Evolutionary conservation across 2,888 invertebrate species (phyloP).

Genomic region (Ornithoptera alexandrae): DNA sequence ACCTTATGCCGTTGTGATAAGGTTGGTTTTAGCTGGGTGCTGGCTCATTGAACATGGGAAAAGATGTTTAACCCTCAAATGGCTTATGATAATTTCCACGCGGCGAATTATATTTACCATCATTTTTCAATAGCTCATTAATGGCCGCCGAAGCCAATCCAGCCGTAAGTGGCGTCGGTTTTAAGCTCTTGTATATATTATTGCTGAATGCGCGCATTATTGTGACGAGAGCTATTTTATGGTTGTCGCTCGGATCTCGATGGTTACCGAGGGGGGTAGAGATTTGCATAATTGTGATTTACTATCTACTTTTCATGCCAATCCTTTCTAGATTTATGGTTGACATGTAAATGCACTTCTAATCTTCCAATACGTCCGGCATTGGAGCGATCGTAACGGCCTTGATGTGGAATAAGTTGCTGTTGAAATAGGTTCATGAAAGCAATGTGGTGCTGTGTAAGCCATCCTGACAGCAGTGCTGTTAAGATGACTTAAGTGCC

Average conservation of each 20-base stretch:
- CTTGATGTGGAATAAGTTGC: neutral
- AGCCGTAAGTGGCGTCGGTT: conserved; percentile 67
- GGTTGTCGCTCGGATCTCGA: conserved; percentile 71
- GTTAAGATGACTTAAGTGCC: no score
- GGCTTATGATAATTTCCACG: conserved; percentile 69
- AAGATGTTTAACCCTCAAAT: conserved; percentile 60
- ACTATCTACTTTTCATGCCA: conserved; percentile 55
- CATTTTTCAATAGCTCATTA: conserved; percentile 81
- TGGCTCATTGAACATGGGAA: conserved; percentile 44
- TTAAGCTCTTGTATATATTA: conserved; percentile 50
- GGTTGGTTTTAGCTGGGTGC: conserved; percentile 33
- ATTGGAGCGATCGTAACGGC: conserved; percentile 3
- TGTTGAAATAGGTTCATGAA: no score
- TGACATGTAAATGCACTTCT: conserved; percentile 46
- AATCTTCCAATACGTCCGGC: conserved; percentile 33
- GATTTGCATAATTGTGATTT: conserved; percentile 79
- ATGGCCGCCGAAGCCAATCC: conserved; percentile 59
- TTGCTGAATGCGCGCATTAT: conserved; percentile 57
- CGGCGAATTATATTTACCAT: conserved; percentile 74
- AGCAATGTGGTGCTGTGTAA: no score
- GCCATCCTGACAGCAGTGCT: no score
- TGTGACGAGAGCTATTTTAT: conserved; percentile 74
- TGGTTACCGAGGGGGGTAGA: conserved; percentile 56
- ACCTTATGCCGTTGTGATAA: conserved; percentile 22
- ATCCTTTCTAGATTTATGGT: conserved; percentile 50